Percentiles rank a stretch among this genome's conserved stretches.
Conservation (phyloP, 2,888 invertebrate genomes). For the Microchrysa polita region DNA sequence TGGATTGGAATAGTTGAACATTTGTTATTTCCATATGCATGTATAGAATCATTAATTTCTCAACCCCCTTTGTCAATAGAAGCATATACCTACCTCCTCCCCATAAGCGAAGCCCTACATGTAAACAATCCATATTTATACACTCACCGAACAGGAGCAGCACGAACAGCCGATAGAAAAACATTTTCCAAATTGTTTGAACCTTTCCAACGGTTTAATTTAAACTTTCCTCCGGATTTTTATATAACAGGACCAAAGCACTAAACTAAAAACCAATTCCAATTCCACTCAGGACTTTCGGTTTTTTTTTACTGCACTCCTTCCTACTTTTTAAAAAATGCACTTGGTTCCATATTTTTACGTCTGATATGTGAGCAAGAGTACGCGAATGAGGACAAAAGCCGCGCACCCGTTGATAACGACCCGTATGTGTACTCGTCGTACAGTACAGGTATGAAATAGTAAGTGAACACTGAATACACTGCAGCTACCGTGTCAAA, state of each 20-base stretch:
- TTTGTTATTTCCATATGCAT: no score
- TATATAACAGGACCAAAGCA: no score
- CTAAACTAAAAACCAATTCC: neutral
- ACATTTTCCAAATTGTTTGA: conserved; percentile 36
- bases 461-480: conserved; percentile 10
- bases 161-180: conserved; percentile 44
- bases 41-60: no score
- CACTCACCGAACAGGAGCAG: conserved; percentile 45
- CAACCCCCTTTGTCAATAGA: no score
- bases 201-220: neutral
- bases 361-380: conserved; percentile 39
- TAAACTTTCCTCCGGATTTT: neutral
- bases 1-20: no score
- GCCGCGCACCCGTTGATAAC: conserved; percentile 17
- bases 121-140: neutral
- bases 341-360: conserved; percentile 31
- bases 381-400: conserved; percentile 7
- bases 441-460: conserved; percentile 13
- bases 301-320: no score
- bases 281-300: neutral
- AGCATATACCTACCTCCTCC: no score
- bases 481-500: conserved; percentile 27
- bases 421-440: conserved; percentile 7
- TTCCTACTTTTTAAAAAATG: neutral
- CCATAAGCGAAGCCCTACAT: no score